Evolutionary conservation across 1,140 invertebrate species (phyloP), one percentile per base, ranked within the genome.

Genomic region (Myzus persicae): DNA sequence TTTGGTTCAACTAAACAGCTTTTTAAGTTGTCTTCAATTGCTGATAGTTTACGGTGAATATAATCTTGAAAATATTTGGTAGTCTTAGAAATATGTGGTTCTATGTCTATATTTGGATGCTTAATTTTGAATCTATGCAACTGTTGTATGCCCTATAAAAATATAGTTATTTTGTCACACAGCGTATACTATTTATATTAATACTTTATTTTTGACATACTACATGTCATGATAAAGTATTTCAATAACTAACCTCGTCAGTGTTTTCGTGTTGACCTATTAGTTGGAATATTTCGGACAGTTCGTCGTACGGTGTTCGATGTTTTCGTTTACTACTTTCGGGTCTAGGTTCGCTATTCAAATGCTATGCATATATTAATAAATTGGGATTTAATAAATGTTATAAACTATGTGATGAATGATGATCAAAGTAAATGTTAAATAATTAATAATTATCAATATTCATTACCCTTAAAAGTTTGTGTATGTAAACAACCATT

Each of bases 51-150:
- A 93, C 97, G 96, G 94, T 98, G 97, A 94, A 99, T 98, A 95
- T 98, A 99, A 94, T 98, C 97, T 95, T 98, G 98, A 95, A 99
- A 99, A 95, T 97, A 98, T 94, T 97, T 97, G 87, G 98, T 98
- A 1, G 98, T 97, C 94, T 98, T 98, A 94, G 97, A 97, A 94
- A 99, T 96, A 95, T 98, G 99, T 51, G 98, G 98, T 95, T 98
- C 97, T n/a, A 98, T 96, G 95, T 99, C 98, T 38, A 98, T 98
- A 94, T 99, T 98, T 0, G 98, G 98, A 95, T 99, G 97, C 95
- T 98, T 97, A 94, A 97, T 96, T 96, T 98, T 97, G 94, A 99
- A 98, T 94, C 99, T 98, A 94, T 98, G 99, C 14, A 99, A 95
- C 94, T 98, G 97, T 93, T 96, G 96, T 54, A 99, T 95, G 54